A percentile compares a stretch with the other conserved stretches of the same genome.
Evolutionary conservation across 2,113 vertebrate species (phyloP).

Genomic region (Neogobius melanostomus): DNA sequence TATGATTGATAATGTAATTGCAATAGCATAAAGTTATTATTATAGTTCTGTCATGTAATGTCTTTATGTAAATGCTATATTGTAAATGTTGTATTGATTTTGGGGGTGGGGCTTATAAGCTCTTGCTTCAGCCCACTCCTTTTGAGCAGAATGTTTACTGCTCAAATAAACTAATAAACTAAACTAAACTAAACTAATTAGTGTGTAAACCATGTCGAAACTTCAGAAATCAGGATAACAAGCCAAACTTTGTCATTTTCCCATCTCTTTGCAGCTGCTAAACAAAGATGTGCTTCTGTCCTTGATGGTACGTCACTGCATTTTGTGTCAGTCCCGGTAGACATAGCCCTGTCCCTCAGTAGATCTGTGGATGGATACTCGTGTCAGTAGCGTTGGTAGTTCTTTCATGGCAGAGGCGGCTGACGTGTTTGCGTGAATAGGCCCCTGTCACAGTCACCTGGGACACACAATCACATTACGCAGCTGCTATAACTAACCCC

Average conservation of each 20-base stretch:
- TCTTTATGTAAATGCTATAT: too few relatives aligned
- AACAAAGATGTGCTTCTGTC: conserved; percentile 41
- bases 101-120: too few relatives aligned
- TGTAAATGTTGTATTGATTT: too few relatives aligned
- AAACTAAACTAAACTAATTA: too few relatives aligned
- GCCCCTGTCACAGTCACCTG: conserved; percentile 20
- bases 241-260: neutral
- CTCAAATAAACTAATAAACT: too few relatives aligned
- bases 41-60: too few relatives aligned
- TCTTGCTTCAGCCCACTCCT: too few relatives aligned
- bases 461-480: neutral
- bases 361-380: neutral
- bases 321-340: neutral
- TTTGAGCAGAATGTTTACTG: too few relatives aligned
- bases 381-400: neutral
- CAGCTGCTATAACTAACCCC: conserved; percentile 19
- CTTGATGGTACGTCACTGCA: conserved; percentile 38
- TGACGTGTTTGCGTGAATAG: neutral
- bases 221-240: neutral
- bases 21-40: too few relatives aligned
- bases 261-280: conserved; percentile 49
- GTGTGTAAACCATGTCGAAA: too few relatives aligned
- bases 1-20: too few relatives aligned
- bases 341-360: neutral
- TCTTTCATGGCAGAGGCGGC: neutral